A percentile compares a stretch with the other conserved stretches of the same genome.
phyloP scores from a whole-genome alignment of 2,113 vertebrate genomes.

The Columbina picui region DNA sequence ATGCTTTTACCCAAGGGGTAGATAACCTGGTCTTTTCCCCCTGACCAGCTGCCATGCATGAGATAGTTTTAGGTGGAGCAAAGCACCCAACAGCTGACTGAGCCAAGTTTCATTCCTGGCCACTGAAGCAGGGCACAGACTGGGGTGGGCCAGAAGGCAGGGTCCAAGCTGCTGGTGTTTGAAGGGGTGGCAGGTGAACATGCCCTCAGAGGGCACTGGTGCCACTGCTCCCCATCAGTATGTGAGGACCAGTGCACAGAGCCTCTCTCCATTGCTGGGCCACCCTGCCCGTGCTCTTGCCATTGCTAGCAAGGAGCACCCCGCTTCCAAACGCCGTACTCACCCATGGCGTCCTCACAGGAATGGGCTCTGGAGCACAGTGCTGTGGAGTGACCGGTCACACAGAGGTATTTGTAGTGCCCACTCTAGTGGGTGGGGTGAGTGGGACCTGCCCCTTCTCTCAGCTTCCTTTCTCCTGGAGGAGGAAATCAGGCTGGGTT shows the following conservation, averaged over 20 bases:
- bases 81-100: neutral
- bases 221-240: neutral
- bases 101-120: neutral
- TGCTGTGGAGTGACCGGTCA: fast-evolving
- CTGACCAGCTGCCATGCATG: neutral
- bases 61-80: neutral
- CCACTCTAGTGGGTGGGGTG: neutral
- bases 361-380: neutral
- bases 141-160: neutral
- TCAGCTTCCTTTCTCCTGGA: neutral
- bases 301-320: fast-evolving
- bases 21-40: neutral
- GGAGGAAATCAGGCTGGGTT: neutral
- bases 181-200: neutral
- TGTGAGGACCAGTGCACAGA: neutral
- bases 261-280: neutral
- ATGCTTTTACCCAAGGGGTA: neutral
- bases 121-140: neutral
- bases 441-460: neutral
- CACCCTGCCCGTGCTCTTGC: neutral
- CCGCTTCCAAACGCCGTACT: neutral
- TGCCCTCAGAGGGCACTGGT: neutral
- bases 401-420: neutral
- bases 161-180: neutral
- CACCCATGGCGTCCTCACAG: neutral